Evolutionary conservation across 2,888 invertebrate genomes (phyloP), one percentile per base, ranked within the genome.

Genomic region (Lamellibrachia satsuma): DNA sequence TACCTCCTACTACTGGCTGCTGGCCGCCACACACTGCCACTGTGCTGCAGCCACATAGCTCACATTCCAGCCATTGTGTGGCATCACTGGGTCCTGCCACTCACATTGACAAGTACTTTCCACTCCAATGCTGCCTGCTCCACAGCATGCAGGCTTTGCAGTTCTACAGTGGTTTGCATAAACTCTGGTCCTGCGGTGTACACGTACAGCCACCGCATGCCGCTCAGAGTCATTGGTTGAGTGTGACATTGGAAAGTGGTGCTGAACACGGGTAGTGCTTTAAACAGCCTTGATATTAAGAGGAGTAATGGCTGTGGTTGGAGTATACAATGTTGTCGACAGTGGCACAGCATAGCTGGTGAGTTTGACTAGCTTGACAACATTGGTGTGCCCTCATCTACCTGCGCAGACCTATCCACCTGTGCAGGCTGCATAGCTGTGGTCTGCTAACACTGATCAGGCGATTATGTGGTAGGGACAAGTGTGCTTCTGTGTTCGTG

Each of bases 41-140:
- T 75, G 75, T 75, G n/a, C 22, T 22, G 75, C 22, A 15, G 75
- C 75, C 75, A 75, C 75, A 75, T 75, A 75, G 75, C 75, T 75
- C 75, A 75, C 75, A 75, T 75, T 75, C 75, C 75, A 75, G 75
- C 75, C 75, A 75, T 75, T 75, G 75, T 75, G 75, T 75, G 75
- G 75, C 75, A 75, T n/a, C 75, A 75, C 75, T 75, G 75, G 75
- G 75, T 22, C 75, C 75, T 0, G 75, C 75, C 75, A 75, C 75
- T 75, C 75, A 75, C 75, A 75, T 39, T 22, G 75, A 75, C 75
- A 75, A 75, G 75, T 75, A 75, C 75, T 75, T 75, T 75, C 75
- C 75, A 75, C 75, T 75, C 75, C 75, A 75, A 15, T 75, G 75
- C 75, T 75, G 75, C 75, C 75, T 75, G 22, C 75, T n/a, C 22